Percentiles rank a stretch among this genome's conserved stretches.
These are phyloP conservation scores for Bufo bufo DNA, from an alignment of 2,113 vertebrate genomes.

Conservation along the genomic window DNA sequence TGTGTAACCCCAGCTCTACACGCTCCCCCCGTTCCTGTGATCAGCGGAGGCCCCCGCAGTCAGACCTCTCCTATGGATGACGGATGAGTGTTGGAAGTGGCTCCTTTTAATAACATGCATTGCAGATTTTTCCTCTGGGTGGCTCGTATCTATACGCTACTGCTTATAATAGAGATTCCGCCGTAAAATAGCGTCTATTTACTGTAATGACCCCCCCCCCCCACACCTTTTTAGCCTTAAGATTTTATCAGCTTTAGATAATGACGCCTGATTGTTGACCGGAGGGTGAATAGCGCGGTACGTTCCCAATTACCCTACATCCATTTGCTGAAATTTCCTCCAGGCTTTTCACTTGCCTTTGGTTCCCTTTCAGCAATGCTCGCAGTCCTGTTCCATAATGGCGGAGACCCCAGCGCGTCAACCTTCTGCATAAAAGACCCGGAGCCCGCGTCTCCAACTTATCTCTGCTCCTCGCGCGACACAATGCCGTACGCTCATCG, in stretches of 20 bases:
- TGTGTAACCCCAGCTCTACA: too few relatives aligned
- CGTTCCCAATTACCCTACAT: background rate
- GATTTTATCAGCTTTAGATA: background rate
- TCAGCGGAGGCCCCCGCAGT: too few relatives aligned
- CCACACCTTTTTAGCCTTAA: background rate
- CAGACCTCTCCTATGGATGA: too few relatives aligned
- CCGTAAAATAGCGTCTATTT: background rate
- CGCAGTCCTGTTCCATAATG: background rate
- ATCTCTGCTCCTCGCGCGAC: background rate
- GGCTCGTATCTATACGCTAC: too few relatives aligned
- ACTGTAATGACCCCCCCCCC: background rate
- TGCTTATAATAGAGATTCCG: too few relatives aligned
- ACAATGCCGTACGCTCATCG: background rate
- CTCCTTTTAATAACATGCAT: too few relatives aligned
- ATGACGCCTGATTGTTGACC: background rate
- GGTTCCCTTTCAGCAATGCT: background rate
- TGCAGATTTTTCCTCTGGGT: too few relatives aligned
- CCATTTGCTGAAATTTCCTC: background rate
- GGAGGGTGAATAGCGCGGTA: background rate
- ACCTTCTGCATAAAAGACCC: conserved; percentile 14
- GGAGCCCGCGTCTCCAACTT: background rate
- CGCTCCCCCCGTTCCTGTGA: too few relatives aligned
- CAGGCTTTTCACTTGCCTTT: background rate
- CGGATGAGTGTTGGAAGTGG: too few relatives aligned
- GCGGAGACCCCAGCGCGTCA: background rate